phyloP scores from a whole-genome alignment of 2,797 vertebrate genomes.

The Hippoglossus hippoglossus region DNA sequence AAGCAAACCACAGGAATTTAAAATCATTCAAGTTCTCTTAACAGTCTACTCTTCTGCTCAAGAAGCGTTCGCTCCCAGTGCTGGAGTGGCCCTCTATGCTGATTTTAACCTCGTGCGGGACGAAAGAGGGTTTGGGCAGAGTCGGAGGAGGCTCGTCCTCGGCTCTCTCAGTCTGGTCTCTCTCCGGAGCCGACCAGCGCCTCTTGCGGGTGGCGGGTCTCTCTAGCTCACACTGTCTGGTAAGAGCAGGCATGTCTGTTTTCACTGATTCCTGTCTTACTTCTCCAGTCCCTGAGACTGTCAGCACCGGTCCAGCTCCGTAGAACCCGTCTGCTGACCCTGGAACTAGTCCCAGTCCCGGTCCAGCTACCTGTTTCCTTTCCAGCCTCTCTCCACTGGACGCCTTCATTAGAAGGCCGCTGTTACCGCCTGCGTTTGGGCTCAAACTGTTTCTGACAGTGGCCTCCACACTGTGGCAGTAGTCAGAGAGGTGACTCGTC shows the following conservation, averaged over 20 bases:
- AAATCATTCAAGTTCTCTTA: slow-evolving; percentile 60
- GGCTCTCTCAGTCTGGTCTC: slow-evolving; percentile 92
- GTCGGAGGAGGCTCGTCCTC: slow-evolving; percentile 93
- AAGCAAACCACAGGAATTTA: slow-evolving; percentile 81
- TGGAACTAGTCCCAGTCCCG: slow-evolving; percentile 72
- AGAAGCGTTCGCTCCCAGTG: slow-evolving; percentile 88
- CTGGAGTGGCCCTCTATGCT: slow-evolving; percentile 98
- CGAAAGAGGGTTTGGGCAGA: slow-evolving; percentile 96
- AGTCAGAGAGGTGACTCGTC: slow-evolving; percentile 46
- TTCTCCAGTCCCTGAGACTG: slow-evolving; percentile 87
- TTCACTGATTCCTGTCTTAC: slow-evolving; percentile 87
- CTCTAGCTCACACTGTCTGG: slow-evolving; percentile 83
- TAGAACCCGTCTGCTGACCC: slow-evolving; percentile 59
- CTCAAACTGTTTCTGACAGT: slow-evolving; percentile 55
- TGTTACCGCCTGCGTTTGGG: slow-evolving; percentile 71
- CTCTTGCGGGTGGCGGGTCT: slow-evolving; percentile 90
- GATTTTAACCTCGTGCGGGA: slow-evolving; percentile 99
- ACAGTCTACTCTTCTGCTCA: slow-evolving; percentile 71
- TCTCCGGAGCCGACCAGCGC: slow-evolving; percentile 98
- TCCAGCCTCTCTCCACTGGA: slow-evolving; percentile 85
- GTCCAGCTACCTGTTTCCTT: slow-evolving; percentile 85
- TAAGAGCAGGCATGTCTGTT: slow-evolving; percentile 83
- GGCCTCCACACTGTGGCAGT: slow-evolving; percentile 56
- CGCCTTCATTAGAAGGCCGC: slow-evolving; percentile 89
- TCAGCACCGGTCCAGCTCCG: slow-evolving; percentile 63